Base-by-base conservation (phyloP, 2,113 vertebrate genomes). In the Isichthys henryi region DNA sequence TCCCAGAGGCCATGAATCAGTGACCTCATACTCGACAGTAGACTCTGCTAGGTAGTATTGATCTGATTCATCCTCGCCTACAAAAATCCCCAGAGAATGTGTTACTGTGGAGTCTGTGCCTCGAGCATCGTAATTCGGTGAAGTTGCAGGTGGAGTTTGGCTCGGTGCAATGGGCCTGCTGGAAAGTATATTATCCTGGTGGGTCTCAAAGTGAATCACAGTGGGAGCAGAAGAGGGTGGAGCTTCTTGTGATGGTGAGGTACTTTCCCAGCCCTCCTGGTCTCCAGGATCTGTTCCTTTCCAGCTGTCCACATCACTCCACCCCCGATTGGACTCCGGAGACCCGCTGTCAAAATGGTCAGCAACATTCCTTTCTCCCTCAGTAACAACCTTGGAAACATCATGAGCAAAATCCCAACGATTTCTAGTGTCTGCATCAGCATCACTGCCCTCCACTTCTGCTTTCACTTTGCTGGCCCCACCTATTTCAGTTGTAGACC, bases 201-300 rank as follows among this genome's bases (percentile, higher is more conserved):
- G 1, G n/a, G 86, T 89, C 23, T 91, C 39, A 90, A 90, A 74
- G 45, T 91, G 91, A 92, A 88, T 87, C 7, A n/a, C 1, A 89
- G 21, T 27, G 45, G 85, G 70, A 0, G 13, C 74, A 31, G 80
- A 53, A 77, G 84, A 84, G 7, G 31, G 46, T 39, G 84, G 85
- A 84, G 15, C 77, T 43, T 49, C 45, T 19, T 90, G 15, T 5
- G 80, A 89, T 84, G 89, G 77, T 70, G 89, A 53, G 62, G 56
- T 6, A 80, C 19, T 92, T 53, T 92, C 87, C 15, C 4, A 50
- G 45, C 91, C 46, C 2, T 77, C 91, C 88, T 91, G 56, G 9
- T 88, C 89, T 39, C 80, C 77, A 90, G 89, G 84, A 9, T 84
- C 10, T n/a, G 89, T n/a, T 1, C 13, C 27, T 82, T 9, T 50